Evolutionary conservation across 2,113 vertebrate species (phyloP).

Genomic region (Lamprologus ornatipinnis): DNA sequence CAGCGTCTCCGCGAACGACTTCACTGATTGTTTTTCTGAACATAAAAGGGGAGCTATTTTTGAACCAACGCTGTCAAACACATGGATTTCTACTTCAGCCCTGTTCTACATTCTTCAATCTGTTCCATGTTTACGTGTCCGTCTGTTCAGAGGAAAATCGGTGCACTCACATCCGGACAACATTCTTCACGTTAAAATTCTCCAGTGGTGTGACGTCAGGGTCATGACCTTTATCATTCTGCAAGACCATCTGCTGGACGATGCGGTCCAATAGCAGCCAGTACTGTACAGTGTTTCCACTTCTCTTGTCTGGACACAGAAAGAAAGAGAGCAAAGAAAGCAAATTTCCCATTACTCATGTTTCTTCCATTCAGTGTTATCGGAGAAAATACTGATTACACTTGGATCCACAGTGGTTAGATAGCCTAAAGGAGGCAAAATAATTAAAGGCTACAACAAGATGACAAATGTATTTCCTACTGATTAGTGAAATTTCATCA

Average conservation of each 20-base stretch:
- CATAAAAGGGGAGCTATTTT: conserved; percentile 9
- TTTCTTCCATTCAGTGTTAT: background rate
- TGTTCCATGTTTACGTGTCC: background rate
- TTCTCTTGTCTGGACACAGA: conserved; percentile 83
- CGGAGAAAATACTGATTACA: background rate
- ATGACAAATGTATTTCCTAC: background rate
- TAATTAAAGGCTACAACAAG: background rate
- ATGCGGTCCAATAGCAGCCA: conserved; percentile 96
- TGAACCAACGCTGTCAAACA: background rate
- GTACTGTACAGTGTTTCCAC: conserved; percentile 96
- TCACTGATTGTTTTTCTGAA: background rate
- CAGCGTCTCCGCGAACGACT: background rate
- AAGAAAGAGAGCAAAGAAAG: background rate
- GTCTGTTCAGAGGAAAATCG: background rate
- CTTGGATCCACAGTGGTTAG: background rate
- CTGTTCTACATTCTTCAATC: conserved; percentile 7
- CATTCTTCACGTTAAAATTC: conserved; percentile 99
- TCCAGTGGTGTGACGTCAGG: conserved; percentile 92
- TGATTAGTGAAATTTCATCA: background rate
- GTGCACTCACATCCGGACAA: conserved; percentile 91
- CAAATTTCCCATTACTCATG: background rate
- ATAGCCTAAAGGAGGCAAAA: background rate
- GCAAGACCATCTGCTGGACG: conserved; percentile 95
- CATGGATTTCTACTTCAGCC: background rate
- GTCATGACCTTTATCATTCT: conserved; percentile 97